A percentile compares a stretch with the other conserved stretches of the same genome.
Evolutionary conservation across 2,113 vertebrate species (phyloP).

Genomic region (Chaenocephalus aceratus): DNA sequence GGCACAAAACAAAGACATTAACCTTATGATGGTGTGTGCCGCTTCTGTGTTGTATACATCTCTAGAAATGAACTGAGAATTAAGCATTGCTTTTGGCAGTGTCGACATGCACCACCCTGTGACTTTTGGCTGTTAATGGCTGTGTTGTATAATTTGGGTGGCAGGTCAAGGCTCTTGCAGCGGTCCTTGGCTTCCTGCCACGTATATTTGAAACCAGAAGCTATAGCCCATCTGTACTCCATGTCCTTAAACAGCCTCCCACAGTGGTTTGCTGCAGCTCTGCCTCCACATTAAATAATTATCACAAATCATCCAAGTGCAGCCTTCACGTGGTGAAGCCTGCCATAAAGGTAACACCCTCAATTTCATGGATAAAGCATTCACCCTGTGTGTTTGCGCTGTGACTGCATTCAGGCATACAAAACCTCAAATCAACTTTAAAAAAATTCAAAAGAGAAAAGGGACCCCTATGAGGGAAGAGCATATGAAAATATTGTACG

Average conservation of each 20-base stretch:
- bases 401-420: conserved; percentile 21
- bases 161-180: conserved; percentile 38
- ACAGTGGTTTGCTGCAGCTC: conserved; percentile 25
- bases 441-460: conserved; percentile 43
- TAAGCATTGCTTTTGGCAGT: not conserved
- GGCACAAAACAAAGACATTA: not conserved
- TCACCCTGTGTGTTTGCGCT: conserved; percentile 12
- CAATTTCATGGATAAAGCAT: conserved; percentile 33
- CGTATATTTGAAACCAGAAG: conserved; percentile 50
- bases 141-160: conserved; percentile 41
- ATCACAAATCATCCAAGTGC: conserved; percentile 7
- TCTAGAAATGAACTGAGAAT: not conserved
- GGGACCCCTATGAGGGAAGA: conserved; percentile 4
- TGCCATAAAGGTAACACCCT: conserved; percentile 18
- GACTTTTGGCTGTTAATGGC: conserved; percentile 8
- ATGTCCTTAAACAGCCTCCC: conserved; percentile 43
- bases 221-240: conserved; percentile 47
- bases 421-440: conserved; percentile 27
- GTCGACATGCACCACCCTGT: conserved; percentile 8
- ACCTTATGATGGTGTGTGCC: not conserved
- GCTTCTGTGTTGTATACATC: not conserved
- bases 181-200: conserved; percentile 55
- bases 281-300: conserved; percentile 30
- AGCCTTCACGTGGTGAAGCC: conserved; percentile 16
- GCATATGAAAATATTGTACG: conserved; percentile 22